These are phyloP conservation scores for Ceriagrion tenellum DNA, from an alignment of 2,888 invertebrate genomes.

Conservation along the genomic window DNA sequence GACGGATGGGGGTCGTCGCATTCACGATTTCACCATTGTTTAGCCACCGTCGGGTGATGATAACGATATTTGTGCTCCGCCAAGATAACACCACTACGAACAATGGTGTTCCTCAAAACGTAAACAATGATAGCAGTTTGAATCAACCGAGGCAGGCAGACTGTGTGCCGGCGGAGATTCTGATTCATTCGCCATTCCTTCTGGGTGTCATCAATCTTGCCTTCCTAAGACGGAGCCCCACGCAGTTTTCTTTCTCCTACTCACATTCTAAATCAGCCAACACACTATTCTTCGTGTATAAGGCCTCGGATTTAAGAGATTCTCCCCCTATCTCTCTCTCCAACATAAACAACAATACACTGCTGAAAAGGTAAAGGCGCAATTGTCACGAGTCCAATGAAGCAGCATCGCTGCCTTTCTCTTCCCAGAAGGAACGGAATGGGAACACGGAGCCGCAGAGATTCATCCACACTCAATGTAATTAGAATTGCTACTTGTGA, in stretches of 20 bases:
- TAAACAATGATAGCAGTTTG: neutral
- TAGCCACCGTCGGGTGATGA: neutral
- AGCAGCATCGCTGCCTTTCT: neutral
- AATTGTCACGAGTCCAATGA: neutral
- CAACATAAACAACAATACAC: neutral
- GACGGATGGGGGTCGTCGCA: neutral
- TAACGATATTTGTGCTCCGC: constrained; percentile 4
- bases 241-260: neutral
- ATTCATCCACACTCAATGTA: neutral
- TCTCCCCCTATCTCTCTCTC: neutral
- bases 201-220: neutral
- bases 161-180: neutral
- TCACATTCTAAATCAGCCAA: neutral
- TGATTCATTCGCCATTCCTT: neutral
- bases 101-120: neutral
- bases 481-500: neutral
- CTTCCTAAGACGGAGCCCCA: neutral
- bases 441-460: neutral
- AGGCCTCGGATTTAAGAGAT: neutral
- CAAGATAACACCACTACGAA: constrained; percentile 12
- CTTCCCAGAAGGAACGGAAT: neutral
- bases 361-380: neutral
- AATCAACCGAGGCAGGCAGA: constrained; percentile 7
- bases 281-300: neutral
- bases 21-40: neutral